Base-by-base conservation (phyloP, 2,113 vertebrate species). In the Pterophyllum scalare region DNA sequence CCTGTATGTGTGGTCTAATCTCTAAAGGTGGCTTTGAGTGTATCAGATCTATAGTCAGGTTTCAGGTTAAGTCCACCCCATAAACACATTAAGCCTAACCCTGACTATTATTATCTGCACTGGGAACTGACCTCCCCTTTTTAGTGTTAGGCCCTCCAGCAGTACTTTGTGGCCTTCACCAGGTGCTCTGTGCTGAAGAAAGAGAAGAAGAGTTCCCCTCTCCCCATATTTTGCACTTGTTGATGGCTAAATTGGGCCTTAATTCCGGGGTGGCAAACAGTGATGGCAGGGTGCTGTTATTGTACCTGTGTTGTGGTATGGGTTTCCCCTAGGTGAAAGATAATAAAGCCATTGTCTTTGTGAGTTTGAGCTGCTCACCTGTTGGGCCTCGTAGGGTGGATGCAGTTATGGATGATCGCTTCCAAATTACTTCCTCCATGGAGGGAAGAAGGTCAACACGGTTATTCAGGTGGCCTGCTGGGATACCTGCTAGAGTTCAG, bases 221-320 rank as follows among this genome's bases (percentile, higher is more conserved):
- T 31, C 62, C 74, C 77, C 64, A 74, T 81, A 90, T 91, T 93
- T 91, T 83, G 79, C 76, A 75, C 89, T 88, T 92, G 93, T 92
- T 96, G 95, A 95, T 89, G 91, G 91, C 91, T 95, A 94, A 96
- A 96, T 96, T 94, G 90, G 87, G 17, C 87, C 76, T 83, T 92
- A 89, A 92, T 93, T 88, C 79, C 8, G 19, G 88, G 85, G 93
- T 92, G 83, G 67, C 70, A 90, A 92, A 90, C 81, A 22, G 80
- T 89, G 80, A 92, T 91, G 92, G 92, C 83, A 91, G 89, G 90
- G 64, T 92, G 84, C 88, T 83, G 62, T 92, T 89, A 85, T 89
- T 92, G 89, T 75, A 77, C 64, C 60, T n/a, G 35, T 67, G 81
- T 87, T 81, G 79, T 75, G 86, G 77, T 82, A 88, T 91, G 78